Evolutionary conservation across 2,888 invertebrate genomes (phyloP), one percentile per base, ranked within the genome.

Genomic region (Hylaea fasciaria): DNA sequence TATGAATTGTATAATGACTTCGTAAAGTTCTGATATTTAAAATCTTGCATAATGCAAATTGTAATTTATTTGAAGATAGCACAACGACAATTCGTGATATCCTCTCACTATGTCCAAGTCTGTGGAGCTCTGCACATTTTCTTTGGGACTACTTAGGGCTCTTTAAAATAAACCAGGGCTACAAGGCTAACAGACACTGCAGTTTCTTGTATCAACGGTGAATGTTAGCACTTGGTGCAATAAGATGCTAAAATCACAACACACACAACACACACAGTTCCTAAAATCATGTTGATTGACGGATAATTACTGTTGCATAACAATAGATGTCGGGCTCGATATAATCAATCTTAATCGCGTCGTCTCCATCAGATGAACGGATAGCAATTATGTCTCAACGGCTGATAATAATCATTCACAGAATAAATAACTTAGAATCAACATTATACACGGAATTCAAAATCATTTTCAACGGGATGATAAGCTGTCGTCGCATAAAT

Each of bases 401-500:
- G 52, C 3, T 28, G 32, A 9, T 32, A 22, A 43, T 10, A 52
- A 45, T 14, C 52, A 52, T 16, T 32, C 22, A 17, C 17, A 28
- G 29, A 16, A 50, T 39, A 50, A 16, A 50, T 39, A 50, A 35
- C 41, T 22, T 17, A n/a, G 11, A 40, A 32, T 57, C 28, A 60
- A 46, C 37, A 52, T 56, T 51, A n/a, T n/a, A 14, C 43, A 55
- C 47, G 17, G 61, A 57, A 62, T 50, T 49, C 35, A 50, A 50
- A 52, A 55, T 49, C 28, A 46, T 53, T 16, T 50, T 45, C 28
- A 37, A 43, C 45, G 54, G 47, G 17, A 59, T 51, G 51, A 48
- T 62, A 60, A 52, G 37, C 55, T 53, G 44, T n/a, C 37, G 41
- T 48, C 47, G 47, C 44, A 53, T 66, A 44, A 61, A 63, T 58